phyloP scores from a whole-genome alignment of 2,797 vertebrate species.

The Myripristis murdjan region DNA sequence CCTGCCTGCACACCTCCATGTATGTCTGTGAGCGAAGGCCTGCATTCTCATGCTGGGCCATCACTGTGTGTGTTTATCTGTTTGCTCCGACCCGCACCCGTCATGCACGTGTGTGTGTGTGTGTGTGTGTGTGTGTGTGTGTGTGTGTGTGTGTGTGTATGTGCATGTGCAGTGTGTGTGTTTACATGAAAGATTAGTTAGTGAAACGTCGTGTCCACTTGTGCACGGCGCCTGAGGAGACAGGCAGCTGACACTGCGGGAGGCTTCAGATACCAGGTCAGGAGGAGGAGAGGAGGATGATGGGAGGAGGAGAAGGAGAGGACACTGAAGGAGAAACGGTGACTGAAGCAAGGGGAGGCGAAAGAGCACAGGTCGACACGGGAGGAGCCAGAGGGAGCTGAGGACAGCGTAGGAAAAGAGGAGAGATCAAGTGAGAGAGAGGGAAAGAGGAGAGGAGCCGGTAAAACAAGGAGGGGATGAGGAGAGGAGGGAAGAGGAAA shows the following conservation, averaged over 20 bases:
- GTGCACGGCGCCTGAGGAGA: slow-evolving; percentile 30
- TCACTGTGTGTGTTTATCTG: too few species aligned
- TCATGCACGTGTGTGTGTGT: background rate
- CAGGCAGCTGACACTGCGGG: slow-evolving; percentile 57
- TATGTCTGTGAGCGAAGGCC: background rate
- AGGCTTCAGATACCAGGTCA: slow-evolving; percentile 25
- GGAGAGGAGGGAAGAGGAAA: background rate
- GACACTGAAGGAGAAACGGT: background rate
- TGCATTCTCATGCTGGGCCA: background rate
- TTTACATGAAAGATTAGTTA: slow-evolving; percentile 19
- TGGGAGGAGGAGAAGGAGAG: background rate
- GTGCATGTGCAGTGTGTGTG: slow-evolving; percentile 7
- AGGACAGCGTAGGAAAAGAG: too few species aligned
- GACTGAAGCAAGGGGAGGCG: background rate
- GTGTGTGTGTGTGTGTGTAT: slow-evolving; percentile 11
- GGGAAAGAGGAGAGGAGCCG: background rate
- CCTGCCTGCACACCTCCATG: background rate
- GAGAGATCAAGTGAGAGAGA: too few species aligned
- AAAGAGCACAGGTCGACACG: too few species aligned
- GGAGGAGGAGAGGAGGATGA: background rate
- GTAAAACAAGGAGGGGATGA: background rate
- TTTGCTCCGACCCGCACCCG: background rate
- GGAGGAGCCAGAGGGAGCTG: too few species aligned
- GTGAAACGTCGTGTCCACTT: slow-evolving; percentile 20
- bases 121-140: background rate